Base-by-base conservation (phyloP, 1,140 invertebrate genomes). In the Drosophila paulistorum region DNA sequence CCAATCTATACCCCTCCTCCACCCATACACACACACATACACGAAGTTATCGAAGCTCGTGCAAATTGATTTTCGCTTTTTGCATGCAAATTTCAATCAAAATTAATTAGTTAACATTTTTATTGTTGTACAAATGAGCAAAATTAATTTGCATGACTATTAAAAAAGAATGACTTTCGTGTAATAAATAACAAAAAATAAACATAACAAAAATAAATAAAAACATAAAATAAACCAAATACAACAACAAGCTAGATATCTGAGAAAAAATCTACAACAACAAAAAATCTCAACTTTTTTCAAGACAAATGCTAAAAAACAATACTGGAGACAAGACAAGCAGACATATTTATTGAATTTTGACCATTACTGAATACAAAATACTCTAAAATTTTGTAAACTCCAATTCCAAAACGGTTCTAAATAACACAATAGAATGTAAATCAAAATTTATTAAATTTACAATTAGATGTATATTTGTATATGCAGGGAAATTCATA, bases 51-150 rank as follows among this genome's bases (percentile, higher is more conserved):
- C 82, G 61, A 54, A 57, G 71, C 65, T 41, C 73, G 77, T 80
- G 82, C 79, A 83, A 90, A 90, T 90, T 87, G 80, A 90, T 90
- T 86, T 90, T 90, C 75, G 77, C 84, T 82, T 82, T 91, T 91
- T 78, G 89, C 89, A 91, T 90, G 89, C 89, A 91, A 91, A 91
- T 91, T 90, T 87, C 82, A 90, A 91, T 91, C 89, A 90, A 91
- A 91, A 91, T 91, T 91, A 91, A 91, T 91, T 91, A 91, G 89
- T 89, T 84, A 91, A 91, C 89, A 91, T 90, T 91, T 91, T 91
- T 90, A 91, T 91, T 91, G 89, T 91, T 90, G 82, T 83, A 91
- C 89, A 91, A 91, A 89, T 89, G 84, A 89, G 84, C 84, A 89
- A 89, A 89, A 89, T 89, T 89, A 89, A 89, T 89, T 89, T 89